Conservation (phyloP, 1,140 invertebrate species). For the Drosophila bocki region DNA sequence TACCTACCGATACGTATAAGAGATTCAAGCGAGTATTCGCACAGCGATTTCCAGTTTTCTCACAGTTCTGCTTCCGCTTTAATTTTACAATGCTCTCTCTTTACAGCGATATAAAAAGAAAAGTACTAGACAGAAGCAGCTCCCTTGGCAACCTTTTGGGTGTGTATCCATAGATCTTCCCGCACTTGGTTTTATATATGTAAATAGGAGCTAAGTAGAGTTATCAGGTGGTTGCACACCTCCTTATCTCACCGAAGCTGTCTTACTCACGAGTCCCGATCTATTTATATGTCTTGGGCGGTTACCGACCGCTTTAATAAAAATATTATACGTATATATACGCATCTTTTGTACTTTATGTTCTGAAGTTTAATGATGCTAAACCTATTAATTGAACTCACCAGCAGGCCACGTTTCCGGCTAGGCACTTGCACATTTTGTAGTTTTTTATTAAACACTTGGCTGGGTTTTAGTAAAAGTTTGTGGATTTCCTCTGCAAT, state of each 20-base stretch:
- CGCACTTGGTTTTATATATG: background rate
- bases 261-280: constrained; percentile 32
- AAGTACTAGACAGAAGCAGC: constrained; percentile 6
- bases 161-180: background rate
- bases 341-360: background rate
- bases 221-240: constrained; percentile 43
- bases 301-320: background rate
- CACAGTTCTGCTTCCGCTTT: constrained; percentile 25
- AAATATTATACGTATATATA: background rate
- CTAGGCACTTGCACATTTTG: constrained; percentile 77
- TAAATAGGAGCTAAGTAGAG: background rate
- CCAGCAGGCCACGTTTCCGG: constrained; percentile 77
- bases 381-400: constrained; percentile 48
- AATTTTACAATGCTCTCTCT: constrained; percentile 16
- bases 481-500: constrained; percentile 19
- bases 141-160: background rate
- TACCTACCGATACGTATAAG: constrained; percentile 20
- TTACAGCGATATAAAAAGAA: background rate
- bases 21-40: constrained; percentile 19
- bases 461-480: constrained; percentile 3
- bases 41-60: constrained; percentile 26
- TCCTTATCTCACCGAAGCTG: constrained; percentile 25
- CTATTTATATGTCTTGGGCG: constrained; percentile 21
- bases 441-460: constrained; percentile 14
- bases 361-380: constrained; percentile 3